Evolutionary conservation across 1,140 invertebrate genomes (phyloP), one percentile per base, ranked within the genome.

Genomic region (Mycetomoellerius zeteki): DNA sequence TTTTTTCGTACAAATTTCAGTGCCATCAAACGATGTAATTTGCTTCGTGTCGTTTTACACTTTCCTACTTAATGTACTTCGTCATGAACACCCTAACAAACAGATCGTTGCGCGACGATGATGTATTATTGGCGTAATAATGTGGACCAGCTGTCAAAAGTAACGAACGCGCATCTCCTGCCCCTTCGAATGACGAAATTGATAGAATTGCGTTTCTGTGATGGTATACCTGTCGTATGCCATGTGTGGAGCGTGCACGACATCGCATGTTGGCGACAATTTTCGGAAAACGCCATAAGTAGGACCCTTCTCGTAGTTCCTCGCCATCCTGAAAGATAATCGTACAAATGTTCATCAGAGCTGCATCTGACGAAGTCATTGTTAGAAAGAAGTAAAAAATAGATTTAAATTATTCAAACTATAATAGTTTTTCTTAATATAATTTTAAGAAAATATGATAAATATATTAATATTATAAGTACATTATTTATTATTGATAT

Each of bases 71-170:
- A 52, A 69, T 81, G 8, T 43, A n/a, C 12, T 37, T 72, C 16
- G 43, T 50, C 24, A 10, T 30, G 62, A 21, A 80, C 52, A 43
- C 54, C 7, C n/a, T 16, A 30, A 72, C 24, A 30, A 82, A 82
- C 19, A 19, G 54, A 73, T 82, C 37, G 67, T 50, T 82, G 52
- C 24, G 33, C 43, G 37, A 60, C 24, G 52, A 69, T n/a, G 43
- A 60, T 82, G 43, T 85, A 56, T 30, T 47, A 88, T 90, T 90
- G 76, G 67, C n/a, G n/a, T 88, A 88, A 90, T 89, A 24, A 47
- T 16, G 47, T 37, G 21, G 54, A 21, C 67, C 86, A n/a, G 58
- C 86, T 87, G 86, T 87, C 64, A 65, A 64, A 67, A 71, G 43
- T 56, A 73, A 81, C 81, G 47, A 85, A 89, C 58, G 71, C 80